Evolutionary conservation across 2,888 invertebrate species (phyloP).

Genomic region (Digitonthophagus gazella): DNA sequence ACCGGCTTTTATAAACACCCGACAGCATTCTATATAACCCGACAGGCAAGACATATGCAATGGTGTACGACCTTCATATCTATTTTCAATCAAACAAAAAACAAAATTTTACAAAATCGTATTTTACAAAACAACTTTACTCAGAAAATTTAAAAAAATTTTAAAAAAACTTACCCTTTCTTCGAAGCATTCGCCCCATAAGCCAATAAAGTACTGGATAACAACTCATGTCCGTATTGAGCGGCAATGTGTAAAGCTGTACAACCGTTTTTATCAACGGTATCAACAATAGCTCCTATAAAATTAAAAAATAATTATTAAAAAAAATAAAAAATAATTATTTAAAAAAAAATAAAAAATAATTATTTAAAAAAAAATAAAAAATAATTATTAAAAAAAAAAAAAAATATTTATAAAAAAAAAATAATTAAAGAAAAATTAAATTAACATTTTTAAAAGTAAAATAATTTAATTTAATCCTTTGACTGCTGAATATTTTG

Average conservation of each 20-base stretch:
- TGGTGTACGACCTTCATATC: conserved; percentile 58
- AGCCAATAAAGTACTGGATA: conserved; percentile 55
- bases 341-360: conserved; percentile 2
- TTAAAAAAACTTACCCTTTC: conserved; percentile 49
- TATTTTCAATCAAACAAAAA: conserved; percentile 30
- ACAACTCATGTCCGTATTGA: conserved; percentile 58
- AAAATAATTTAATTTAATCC: too few species aligned
- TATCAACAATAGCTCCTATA: conserved; percentile 57
- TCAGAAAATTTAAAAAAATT: too few species aligned
- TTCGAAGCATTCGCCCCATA: conserved; percentile 54
- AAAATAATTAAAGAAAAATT: too few species aligned
- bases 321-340: neutral
- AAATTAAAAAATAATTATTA: too few species aligned
- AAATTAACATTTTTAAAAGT: too few species aligned
- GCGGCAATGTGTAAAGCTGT: conserved; percentile 65
- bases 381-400: too few species aligned
- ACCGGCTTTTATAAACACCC: conserved; percentile 56
- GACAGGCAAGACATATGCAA: conserved; percentile 63
- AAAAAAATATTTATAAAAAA: too few species aligned
- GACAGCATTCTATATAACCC: conserved; percentile 62
- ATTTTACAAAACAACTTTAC: neutral
- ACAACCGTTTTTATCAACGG: conserved; percentile 58
- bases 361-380: too few species aligned
- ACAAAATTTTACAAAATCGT: neutral
- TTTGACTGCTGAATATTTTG: too few species aligned